Conservation (phyloP, 1,140 invertebrate species). For the Leptonema lineaticorne region DNA sequence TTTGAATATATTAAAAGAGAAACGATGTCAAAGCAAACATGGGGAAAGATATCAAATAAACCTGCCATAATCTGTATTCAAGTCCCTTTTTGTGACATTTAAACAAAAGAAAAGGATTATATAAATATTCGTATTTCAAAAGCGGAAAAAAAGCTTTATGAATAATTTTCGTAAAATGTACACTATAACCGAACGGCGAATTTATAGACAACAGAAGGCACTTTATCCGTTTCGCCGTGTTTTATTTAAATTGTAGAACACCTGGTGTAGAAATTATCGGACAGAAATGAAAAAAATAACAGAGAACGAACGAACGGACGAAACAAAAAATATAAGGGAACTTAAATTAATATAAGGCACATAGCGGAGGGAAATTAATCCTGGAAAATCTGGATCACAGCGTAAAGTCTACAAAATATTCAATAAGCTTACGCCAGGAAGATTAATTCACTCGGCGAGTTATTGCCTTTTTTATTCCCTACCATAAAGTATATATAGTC, state of each 20-base stretch:
- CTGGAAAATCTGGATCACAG: constrained; percentile 6
- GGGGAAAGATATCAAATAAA: too few relatives aligned
- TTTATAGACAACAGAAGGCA: too few relatives aligned
- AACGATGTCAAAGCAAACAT: too few relatives aligned
- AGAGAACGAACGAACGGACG: too few relatives aligned
- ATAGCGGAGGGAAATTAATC: background rate
- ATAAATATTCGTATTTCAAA: too few relatives aligned
- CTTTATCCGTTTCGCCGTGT: background rate
- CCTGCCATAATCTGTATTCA: too few relatives aligned
- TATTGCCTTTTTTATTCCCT: constrained; percentile 10
- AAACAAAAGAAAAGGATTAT: too few relatives aligned
- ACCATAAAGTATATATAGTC: constrained; percentile 1
- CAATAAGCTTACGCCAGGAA: constrained; percentile 12
- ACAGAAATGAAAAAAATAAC: background rate
- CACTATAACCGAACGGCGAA: too few relatives aligned
- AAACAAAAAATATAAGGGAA: background rate
- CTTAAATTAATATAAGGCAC: constrained; percentile 8
- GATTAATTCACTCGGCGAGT: constrained; percentile 19
- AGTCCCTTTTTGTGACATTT: too few relatives aligned
- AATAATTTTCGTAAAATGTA: too few relatives aligned
- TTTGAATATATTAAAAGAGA: too few relatives aligned
- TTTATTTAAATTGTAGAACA: background rate
- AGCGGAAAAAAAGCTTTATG: too few relatives aligned
- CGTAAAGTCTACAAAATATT: constrained; percentile 18
- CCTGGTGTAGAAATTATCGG: background rate